Conservation (phyloP, 2,113 vertebrate genomes). For the Apistogramma diplotaenia region DNA sequence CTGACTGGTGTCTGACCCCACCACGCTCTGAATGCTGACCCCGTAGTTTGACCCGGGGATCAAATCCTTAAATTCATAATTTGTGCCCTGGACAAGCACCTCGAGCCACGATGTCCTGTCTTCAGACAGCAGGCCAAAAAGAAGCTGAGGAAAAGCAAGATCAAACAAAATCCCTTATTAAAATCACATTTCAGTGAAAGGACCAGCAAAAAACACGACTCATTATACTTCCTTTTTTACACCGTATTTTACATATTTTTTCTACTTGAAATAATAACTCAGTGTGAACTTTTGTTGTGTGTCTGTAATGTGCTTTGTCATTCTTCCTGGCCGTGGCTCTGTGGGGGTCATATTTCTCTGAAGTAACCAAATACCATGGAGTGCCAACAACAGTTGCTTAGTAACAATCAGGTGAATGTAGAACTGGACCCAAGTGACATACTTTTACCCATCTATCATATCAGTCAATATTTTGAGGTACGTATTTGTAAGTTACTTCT, state of each 20-base stretch:
- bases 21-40: constrained; percentile 80
- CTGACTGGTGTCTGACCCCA: constrained; percentile 73
- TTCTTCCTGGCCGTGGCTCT: constrained; percentile 40
- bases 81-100: constrained; percentile 55
- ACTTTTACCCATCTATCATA: constrained; percentile 29
- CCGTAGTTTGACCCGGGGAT: constrained; percentile 79
- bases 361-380: constrained; percentile 86
- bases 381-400: constrained; percentile 75
- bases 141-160: constrained; percentile 69
- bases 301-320: constrained; percentile 54
- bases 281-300: not conserved
- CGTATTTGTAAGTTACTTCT: not conserved
- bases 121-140: constrained; percentile 45
- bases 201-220: not conserved
- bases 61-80: constrained; percentile 77
- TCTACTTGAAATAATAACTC: not conserved
- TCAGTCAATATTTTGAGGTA: not conserved
- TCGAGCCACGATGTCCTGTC: constrained; percentile 58
- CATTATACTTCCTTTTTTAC: not conserved
- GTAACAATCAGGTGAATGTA: constrained; percentile 76
- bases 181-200: not conserved
- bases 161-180: not conserved
- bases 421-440: constrained; percentile 40
- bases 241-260: not conserved
- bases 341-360: constrained; percentile 86